Conservation (phyloP, 2,113 vertebrate species). For the Ovibos moschatus region DNA sequence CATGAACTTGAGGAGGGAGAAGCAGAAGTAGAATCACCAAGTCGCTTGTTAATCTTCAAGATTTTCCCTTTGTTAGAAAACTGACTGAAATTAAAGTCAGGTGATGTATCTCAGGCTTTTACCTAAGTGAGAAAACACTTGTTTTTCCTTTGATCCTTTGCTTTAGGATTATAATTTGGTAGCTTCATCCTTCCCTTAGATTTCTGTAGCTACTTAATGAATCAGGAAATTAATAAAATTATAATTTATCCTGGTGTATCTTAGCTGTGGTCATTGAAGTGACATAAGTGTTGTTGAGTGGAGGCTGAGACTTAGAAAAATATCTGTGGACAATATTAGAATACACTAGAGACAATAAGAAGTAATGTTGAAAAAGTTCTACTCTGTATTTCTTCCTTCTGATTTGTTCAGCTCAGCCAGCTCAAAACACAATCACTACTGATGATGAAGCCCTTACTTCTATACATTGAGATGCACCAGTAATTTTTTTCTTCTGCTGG, state of each 20-base stretch:
- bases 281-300: neutral
- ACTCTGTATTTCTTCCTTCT: neutral
- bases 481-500: slow-evolving; percentile 28
- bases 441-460: neutral
- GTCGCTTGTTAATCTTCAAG: neutral
- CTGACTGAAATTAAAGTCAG: neutral
- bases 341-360: neutral
- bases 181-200: neutral
- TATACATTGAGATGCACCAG: neutral
- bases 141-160: neutral
- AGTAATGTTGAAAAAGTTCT: neutral
- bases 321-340: neutral
- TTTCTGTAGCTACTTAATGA: neutral
- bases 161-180: neutral
- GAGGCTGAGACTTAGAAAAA: neutral
- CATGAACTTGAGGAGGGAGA: neutral
- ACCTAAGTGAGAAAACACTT: neutral
- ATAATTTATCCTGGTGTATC: neutral
- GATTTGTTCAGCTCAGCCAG: neutral
- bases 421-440: neutral
- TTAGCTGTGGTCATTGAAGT: neutral
- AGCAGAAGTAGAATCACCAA: neutral
- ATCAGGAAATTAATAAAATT: neutral
- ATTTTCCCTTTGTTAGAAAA: neutral
- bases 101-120: neutral